Base-by-base conservation (phyloP, 1,140 invertebrate species). In the Lordiphosa clarofinis region DNA sequence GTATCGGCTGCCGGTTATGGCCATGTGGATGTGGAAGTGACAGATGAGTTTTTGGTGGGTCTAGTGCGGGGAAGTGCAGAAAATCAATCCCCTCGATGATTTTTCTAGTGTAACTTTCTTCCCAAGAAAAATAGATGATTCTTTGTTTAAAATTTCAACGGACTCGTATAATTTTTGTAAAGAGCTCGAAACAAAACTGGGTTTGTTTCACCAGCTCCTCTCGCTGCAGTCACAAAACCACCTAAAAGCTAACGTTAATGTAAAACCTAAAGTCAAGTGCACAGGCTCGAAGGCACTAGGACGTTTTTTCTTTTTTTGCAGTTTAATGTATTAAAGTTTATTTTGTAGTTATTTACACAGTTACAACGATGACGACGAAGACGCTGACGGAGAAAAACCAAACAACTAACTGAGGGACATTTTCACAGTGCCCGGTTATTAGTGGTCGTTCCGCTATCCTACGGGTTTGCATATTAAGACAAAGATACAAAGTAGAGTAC, bases 1-100 rank as follows among this genome's bases (percentile, higher is more conserved):
- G 11, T 76, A 8, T 15, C 15, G 12, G 36, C 38, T 3, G 40
- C 46, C 4, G 73, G 73, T 9, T 76, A 67, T 40, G 46, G 35
- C 12, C 19, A 1, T 4, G 6, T 19, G 5, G 42, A 61, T 44
- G 36, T 76, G 7, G 52, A 76, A 49, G 55, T 76, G 8, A 72
- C 61, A 1, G 50, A 53, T 36, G 47, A 50, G 15, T 71, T 76
- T 4, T 39, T 76, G 5, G 38, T 56, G 55, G 38, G 42, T 6
- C 52, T 76, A 15, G 31, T 75, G 9, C 6, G 2, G 28, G 28
- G 28, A 31, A 31, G 7, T 7, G 28, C 28, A 31, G 28, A 31
- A 31, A 31, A 8, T 31, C 7, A 56, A 71, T 55, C 73, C 66
- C 3, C 11, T 9, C 12, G 2, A 44, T 31, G 33, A 47, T 31